Evolutionary conservation across 2,113 vertebrate species (phyloP), one percentile per base, ranked within the genome.

Genomic region (Neodontobutis hainanensis): DNA sequence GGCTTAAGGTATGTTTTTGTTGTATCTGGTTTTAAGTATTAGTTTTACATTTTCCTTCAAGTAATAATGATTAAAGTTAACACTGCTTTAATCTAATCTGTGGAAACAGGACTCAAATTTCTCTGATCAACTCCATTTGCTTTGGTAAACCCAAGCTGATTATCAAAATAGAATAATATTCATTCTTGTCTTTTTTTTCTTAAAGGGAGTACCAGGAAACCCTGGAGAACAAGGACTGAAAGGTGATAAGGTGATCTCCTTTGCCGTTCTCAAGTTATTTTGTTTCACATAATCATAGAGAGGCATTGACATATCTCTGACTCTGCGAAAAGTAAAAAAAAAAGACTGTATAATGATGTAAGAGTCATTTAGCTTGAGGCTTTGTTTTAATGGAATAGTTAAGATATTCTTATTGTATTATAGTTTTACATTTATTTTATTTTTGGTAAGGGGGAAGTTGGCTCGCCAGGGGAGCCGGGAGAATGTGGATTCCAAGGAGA

Each of bases 181-280:
- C 2, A 5, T 60, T 44, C 42, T 68, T 15, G 56, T 8, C 70
- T 71, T 12, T 93, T 48, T 92, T 88, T 36, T 8, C 69, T 75
- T 36, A 11, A 61, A 98, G 97, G 97, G 97, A 61, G 92, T 96
- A 77, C 87, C 94, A 85, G 97, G 97, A 69, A 97, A 95, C 90
- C 57, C 92, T 71, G 97, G 97, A 92, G 95, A 96, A 72, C 92
- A 95, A 89, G 97, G 97, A 97, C 95, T 97, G 96, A 98, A 98
- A 98, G 97, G 97, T 99, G 97, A 99, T 98, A 95, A 99, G 97
- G 97, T 99, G 97, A 99, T 96, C 94, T 95, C 95, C 95, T 95
- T 90, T 90, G 55, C 93, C 90, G 94, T 96, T 94, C 92, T 94
- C 92, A 94, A 91, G 19, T 92, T 91, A 16, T 62, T 16, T 46